Conservation (phyloP, 2,888 invertebrate genomes). For the Alloscopus bannaensis region DNA sequence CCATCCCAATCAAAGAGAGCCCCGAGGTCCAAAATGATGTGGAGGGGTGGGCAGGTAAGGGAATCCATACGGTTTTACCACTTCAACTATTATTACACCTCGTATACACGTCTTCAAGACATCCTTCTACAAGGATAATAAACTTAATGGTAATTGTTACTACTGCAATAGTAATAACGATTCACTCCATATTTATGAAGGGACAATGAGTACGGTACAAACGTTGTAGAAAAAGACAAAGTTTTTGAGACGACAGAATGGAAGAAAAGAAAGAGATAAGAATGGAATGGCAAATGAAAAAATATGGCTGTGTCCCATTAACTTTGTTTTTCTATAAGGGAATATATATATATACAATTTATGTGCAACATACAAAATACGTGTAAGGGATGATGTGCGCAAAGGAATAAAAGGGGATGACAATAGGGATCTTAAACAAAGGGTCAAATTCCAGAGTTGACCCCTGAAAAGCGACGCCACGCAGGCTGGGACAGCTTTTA, state of each 20-base stretch:
- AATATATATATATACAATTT: constrained; percentile 22
- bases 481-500: constrained; percentile 71
- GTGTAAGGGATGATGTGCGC: not conserved
- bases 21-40: constrained; percentile 21
- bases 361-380: constrained; percentile 10
- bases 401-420: constrained; percentile 67
- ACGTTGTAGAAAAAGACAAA: constrained; percentile 58
- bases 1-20: no score
- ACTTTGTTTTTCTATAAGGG: constrained; percentile 7
- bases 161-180: constrained; percentile 51
- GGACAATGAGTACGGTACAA: constrained; percentile 45
- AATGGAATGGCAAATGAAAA: constrained; percentile 51
- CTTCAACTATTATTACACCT: no score
- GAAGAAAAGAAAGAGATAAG: constrained; percentile 32
- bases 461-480: constrained; percentile 72
- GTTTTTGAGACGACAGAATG: constrained; percentile 68
- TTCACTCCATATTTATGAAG: constrained; percentile 64
- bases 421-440: constrained; percentile 73
- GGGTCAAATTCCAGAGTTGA: constrained; percentile 73
- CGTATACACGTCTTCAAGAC: not conserved
- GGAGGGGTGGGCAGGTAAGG: constrained; percentile 30
- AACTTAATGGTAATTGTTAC: constrained; percentile 63
- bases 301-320: constrained; percentile 44
- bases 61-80: not conserved
- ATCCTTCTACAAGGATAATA: constrained; percentile 45